Base-by-base conservation (phyloP, 1,140 invertebrate species). In the Drosophila baimaii region DNA sequence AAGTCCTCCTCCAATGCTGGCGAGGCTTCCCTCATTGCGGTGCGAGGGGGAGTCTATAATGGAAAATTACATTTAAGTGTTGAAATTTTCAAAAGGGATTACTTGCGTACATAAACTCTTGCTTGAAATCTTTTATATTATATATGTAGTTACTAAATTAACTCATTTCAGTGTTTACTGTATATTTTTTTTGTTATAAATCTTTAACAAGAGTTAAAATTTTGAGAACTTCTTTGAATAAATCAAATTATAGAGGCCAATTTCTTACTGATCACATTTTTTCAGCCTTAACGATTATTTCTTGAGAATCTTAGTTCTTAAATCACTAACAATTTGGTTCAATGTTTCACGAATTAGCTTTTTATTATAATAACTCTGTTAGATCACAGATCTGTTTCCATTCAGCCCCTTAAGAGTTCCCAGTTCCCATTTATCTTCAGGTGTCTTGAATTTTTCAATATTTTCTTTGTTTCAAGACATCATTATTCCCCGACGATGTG, bases 41-140 rank as follows among this genome's bases (percentile, higher is more conserved):
- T 92, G 91, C 27, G 65, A 78, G 25, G 80, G 81, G 2, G 90
- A 90, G 55, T 80, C 74, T 76, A 56, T 44, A 27, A 73, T 37
- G 9, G 9, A 15, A 29, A 27, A 59, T 9, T 9, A 2, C 12
- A 25, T 13, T 37, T 15, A 13, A 29, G 17, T 17, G 6, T 35
- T 19, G 10, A 23, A 13, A 27, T 37, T 39, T n/a, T n/a, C n/a
- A n/a, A 31, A 15, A 33, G 19, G 8, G 8, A 35, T 15, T 46
- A 15, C 17, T 15, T 12, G 17, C 10, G 27, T 31, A 51, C 49
- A 33, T 51, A 51, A 27, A 17, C 4, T 17, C n/a, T 6, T 21
- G 49, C 29, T 35, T 33, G 4, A 10, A 52, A 35, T 21, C 7
- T 52, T 31, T 3, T 15, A 2, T 51, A 5, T 19, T 29, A 29